Evolutionary conservation across 2,888 invertebrate species (phyloP).

Genomic region (Corythucha ciliata): DNA sequence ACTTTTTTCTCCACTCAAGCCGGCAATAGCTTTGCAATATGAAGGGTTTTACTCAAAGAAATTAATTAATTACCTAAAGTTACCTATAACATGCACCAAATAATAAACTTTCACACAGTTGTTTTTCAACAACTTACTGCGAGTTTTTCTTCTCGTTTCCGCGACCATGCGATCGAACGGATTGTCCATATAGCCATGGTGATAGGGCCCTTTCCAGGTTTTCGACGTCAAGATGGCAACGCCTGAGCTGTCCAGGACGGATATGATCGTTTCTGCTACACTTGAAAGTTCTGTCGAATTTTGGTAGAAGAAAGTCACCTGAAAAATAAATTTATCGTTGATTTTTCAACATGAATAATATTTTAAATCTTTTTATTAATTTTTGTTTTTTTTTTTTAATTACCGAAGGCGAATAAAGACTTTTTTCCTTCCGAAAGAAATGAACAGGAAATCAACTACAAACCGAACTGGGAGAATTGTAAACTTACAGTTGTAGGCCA

Average conservation of each 20-base stretch:
- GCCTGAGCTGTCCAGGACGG: constrained; percentile 59
- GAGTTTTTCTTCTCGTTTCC: constrained; percentile 72
- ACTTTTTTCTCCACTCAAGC: too few relatives aligned
- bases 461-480: constrained; percentile 22
- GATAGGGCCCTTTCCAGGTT: constrained; percentile 63
- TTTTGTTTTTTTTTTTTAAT: neutral
- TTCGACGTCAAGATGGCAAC: constrained; percentile 57
- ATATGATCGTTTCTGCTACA: constrained; percentile 67
- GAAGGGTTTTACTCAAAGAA: too few relatives aligned
- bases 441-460: neutral
- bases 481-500: too few relatives aligned
- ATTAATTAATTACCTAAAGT: too few relatives aligned
- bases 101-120: too few relatives aligned
- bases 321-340: constrained; percentile 32
- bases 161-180: constrained; percentile 75
- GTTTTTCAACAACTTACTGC: constrained; percentile 68
- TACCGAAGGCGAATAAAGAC: neutral
- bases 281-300: constrained; percentile 66
- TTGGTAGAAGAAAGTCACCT: constrained; percentile 76
- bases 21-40: too few relatives aligned
- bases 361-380: too few relatives aligned
- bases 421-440: neutral
- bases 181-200: constrained; percentile 73
- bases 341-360: too few relatives aligned
- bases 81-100: too few relatives aligned